These are phyloP conservation scores for Enteromius paludinosus DNA, from an alignment of 2,797 vertebrate genomes.

Conservation along the genomic window DNA sequence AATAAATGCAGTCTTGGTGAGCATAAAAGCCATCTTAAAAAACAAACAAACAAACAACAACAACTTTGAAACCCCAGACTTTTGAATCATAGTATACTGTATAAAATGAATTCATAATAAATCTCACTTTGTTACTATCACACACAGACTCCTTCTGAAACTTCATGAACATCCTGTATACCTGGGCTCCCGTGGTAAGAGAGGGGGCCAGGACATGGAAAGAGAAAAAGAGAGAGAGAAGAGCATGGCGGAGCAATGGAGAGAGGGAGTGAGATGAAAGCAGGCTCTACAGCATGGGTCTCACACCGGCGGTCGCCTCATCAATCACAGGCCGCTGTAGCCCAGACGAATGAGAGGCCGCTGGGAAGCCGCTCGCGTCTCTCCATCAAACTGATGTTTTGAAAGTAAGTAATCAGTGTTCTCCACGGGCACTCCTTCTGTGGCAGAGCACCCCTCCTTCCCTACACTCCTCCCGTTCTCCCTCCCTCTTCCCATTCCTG, in stretches of 20 bases:
- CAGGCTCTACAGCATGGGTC: slow-evolving; percentile 39
- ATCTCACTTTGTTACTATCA: background rate
- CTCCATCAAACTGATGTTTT: slow-evolving; percentile 72
- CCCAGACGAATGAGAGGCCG: slow-evolving; percentile 64
- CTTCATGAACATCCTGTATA: slow-evolving; percentile 55
- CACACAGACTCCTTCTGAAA: slow-evolving; percentile 46
- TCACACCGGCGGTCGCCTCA: slow-evolving; percentile 56
- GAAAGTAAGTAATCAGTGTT: slow-evolving; percentile 74
- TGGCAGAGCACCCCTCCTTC: slow-evolving; percentile 47
- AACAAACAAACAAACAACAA: background rate
- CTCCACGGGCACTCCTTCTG: slow-evolving; percentile 66
- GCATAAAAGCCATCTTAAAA: background rate
- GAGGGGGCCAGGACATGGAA: background rate
- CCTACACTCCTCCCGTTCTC: slow-evolving; percentile 23
- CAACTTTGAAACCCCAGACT: background rate
- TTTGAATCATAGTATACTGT: background rate
- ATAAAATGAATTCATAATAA: background rate
- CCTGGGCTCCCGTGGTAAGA: slow-evolving; percentile 26
- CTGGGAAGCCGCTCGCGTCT: slow-evolving; percentile 63
- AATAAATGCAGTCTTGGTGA: background rate
- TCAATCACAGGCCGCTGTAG: slow-evolving; percentile 59
- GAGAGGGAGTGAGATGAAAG: slow-evolving; percentile 20
- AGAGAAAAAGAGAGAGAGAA: background rate
- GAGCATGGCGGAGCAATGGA: background rate
- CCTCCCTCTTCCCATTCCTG: slow-evolving; percentile 14